These are phyloP conservation scores for Sacculina carcini DNA, from an alignment of 2,888 invertebrate species.

Conservation along the genomic window DNA sequence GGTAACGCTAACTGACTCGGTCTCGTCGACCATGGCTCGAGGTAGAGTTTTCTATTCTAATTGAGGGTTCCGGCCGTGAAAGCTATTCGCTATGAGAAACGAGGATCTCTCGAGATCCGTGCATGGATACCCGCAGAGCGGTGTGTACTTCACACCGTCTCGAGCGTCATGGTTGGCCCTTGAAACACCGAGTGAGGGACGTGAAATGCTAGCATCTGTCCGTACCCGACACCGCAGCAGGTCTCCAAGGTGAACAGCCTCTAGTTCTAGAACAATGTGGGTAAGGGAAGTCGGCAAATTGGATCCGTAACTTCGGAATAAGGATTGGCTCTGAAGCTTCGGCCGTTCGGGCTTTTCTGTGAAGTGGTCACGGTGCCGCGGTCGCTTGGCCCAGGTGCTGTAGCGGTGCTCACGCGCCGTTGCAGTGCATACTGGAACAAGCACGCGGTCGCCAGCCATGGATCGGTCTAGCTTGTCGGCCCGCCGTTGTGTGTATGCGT, in stretches of 20 bases:
- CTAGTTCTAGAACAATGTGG: conserved; percentile 39
- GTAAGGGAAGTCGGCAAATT: conserved; percentile 41
- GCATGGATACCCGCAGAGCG: conserved; percentile 22
- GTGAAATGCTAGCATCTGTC: conserved; percentile 21
- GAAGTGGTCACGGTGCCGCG: conserved; percentile 20
- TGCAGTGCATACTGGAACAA: conserved; percentile 4
- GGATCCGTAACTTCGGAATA: conserved; percentile 34
- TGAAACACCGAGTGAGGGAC: conserved; percentile 22
- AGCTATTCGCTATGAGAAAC: conserved; percentile 22
- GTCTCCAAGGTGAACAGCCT: conserved; percentile 44
- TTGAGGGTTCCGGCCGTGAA: conserved; percentile 19
- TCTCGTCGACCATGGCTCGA: conserved; percentile 3
- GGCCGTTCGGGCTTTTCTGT: conserved; percentile 31
- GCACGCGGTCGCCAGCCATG: conserved; percentile 3
- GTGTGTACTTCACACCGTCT: conserved; percentile 20
- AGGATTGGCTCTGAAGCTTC: conserved; percentile 45
- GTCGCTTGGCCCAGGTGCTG: conserved; percentile 16
- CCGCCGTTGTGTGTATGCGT: conserved; percentile 21
- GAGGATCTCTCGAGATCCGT: conserved; percentile 21
- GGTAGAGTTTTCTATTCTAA: conserved; percentile 22
- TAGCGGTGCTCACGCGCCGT: conserved; percentile 11
- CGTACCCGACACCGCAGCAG: conserved; percentile 48
- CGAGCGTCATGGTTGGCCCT: conserved; percentile 18
- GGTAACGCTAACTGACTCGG: conserved; percentile 22
- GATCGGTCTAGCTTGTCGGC: conserved; percentile 20